Base-by-base conservation (phyloP, 2,888 invertebrate genomes). In the Melieria picta region DNA sequence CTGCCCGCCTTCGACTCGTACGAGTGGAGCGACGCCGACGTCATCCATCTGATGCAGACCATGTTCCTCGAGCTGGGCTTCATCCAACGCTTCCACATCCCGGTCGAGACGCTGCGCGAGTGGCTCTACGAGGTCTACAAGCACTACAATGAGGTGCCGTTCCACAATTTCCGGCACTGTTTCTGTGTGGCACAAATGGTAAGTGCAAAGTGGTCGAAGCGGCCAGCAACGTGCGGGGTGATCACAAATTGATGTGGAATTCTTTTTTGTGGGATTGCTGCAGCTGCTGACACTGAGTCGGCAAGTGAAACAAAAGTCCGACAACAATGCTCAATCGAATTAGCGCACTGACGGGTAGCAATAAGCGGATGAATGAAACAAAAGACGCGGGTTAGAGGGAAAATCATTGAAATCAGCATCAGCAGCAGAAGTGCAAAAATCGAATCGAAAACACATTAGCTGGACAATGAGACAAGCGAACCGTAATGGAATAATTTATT, bases 161-260 rank as follows among this genome's bases (percentile, higher is more conserved):
- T 94, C 88, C 94, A 94, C 87, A 94, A 94, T 88, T 94, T 94
- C 87, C 90, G 94, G 78, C 94, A 94, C 84, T 94, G 93, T 86
- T 94, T 94, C 87, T 94, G 94, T 88, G 94, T 94, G 77, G 91
- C 94, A 73, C 94, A 94, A 89, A 94, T 94, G 94, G 94, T 93
- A 87, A 89, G 89, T 89, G 30, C 1, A 45, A 10, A 16, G 10
- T 46, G 11, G 10, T 30, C 3, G 30, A 30, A 11, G 50, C 1
- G 50, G 50, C 11, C 50, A 50, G 7, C 50, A 50, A 50, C 7
- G 11, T 10, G 11, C 7, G 11, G 50, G 7, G 7, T 50, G 11
- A 11, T 10, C 50, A 50, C 50, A 7, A 50, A 7, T 50, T 50
- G 50, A 10, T 50, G 7, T 50, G 50, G 11, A 50, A 50, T 7